phyloP scores from a whole-genome alignment of 1,140 invertebrate species.

The Ips nitidus region DNA sequence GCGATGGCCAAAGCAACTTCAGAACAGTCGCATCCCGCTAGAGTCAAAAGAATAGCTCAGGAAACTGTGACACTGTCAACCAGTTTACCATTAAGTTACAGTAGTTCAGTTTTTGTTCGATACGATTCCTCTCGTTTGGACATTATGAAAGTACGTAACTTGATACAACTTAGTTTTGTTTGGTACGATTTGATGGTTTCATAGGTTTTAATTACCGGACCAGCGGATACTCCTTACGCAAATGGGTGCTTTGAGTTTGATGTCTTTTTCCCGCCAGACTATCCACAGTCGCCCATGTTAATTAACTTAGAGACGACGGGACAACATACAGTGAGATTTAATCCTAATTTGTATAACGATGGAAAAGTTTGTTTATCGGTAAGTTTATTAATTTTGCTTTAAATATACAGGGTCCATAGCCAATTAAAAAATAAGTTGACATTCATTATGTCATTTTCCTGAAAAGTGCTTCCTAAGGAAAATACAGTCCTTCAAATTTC shows the following conservation, averaged over 20 bases:
- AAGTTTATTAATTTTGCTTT: neutral
- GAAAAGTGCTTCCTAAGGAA: too few species aligned
- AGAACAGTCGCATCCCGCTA: slow-evolving; percentile 78
- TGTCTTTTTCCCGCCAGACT: slow-evolving; percentile 89
- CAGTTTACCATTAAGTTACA: slow-evolving; percentile 88
- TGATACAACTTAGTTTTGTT: neutral
- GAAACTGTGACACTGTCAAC: slow-evolving; percentile 95
- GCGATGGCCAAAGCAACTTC: slow-evolving; percentile 83
- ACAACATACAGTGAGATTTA: slow-evolving; percentile 90
- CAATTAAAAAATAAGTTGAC: too few species aligned
- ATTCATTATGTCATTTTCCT: too few species aligned
- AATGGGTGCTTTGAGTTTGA: slow-evolving; percentile 90
- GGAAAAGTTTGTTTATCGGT: slow-evolving; percentile 94
- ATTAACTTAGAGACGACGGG: slow-evolving; percentile 95
- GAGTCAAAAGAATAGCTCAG: slow-evolving; percentile 91
- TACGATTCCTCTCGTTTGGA: slow-evolving; percentile 93
- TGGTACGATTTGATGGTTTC: neutral
- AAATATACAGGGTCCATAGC: neutral
- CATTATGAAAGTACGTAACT: slow-evolving; percentile 88
- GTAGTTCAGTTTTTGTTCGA: slow-evolving; percentile 93
- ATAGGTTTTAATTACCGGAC: slow-evolving; percentile 68
- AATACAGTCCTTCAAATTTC: too few species aligned
- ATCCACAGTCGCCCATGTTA: slow-evolving; percentile 78
- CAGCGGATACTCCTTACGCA: slow-evolving; percentile 85
- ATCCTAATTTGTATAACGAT: slow-evolving; percentile 97